Base-by-base conservation (phyloP, 1,140 invertebrate genomes). In the Drosophila malerkotliana region DNA sequence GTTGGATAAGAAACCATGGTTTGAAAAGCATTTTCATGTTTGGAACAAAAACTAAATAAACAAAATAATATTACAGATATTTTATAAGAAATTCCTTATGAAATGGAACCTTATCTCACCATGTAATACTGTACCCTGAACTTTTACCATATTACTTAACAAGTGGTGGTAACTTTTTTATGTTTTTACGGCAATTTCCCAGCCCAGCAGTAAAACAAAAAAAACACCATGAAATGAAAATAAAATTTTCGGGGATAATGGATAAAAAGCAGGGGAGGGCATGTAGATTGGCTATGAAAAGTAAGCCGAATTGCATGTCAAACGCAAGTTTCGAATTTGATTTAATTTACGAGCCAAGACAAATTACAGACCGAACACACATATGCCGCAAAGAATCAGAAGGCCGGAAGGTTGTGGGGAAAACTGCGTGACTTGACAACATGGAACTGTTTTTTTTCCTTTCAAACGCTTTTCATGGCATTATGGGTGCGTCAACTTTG, bases 281-380 rank as follows among this genome's bases (percentile, higher is more conserved):
- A 10, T 10, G 30, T 12, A 44, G 5, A 44, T 37, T 26, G 37
- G 53, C 21, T 56, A 56, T 68, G 66, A 57, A 18, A 68, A 58
- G 71, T 51, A 72, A 73, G 58, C 53, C 60, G 57, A 79, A 88
- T 87, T 56, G 83, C 83, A 87, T 87, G 83, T 87, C 83, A 83
- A 87, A 87, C 83, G 83, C 83, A 88, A 87, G 71, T 83, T 76
- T 87, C 63, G 59, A 68, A 88, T 83, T 88, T 79, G 83, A 88
- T 88, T 87, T 87, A 87, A 87, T 87, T 87, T 87, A 87, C 71
- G 83, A 79, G 67, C 56, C 74, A 79, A 79, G 83, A 67, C 75
- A 81, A 87, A 82, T 88, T 87, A 79, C 62, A 78, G 64, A 45
- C 64, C 49, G 21, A 24, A 10, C 39, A 39, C 51, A 74, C 60